These are phyloP conservation scores for Dendroctonus ponderosae DNA, from an alignment of 1,140 invertebrate species.

Conservation along the genomic window DNA sequence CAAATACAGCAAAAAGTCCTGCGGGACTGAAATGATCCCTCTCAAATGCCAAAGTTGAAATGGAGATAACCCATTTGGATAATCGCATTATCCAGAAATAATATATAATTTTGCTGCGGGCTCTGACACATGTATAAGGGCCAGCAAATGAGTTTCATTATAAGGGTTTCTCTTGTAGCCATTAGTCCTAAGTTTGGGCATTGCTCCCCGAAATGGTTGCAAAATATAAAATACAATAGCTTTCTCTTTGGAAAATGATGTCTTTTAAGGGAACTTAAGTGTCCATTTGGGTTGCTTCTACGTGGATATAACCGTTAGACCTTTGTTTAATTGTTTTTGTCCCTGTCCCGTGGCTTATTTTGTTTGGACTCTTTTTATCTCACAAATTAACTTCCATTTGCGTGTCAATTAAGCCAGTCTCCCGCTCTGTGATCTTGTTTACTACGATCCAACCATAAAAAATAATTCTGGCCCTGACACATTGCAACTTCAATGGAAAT, in stretches of 20 bases:
- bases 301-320: conserved; percentile 15
- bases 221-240: conserved; percentile 30
- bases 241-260: conserved; percentile 15
- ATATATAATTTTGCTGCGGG: conserved; percentile 21
- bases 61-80: conserved; percentile 1
- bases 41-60: too few relatives aligned
- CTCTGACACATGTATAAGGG: conserved; percentile 25
- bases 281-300: conserved; percentile 14
- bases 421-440: too few relatives aligned
- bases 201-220: conserved; percentile 18
- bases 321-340: conserved; percentile 21
- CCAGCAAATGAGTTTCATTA: conserved; percentile 28
- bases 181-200: conserved; percentile 26
- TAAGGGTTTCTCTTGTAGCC: conserved; percentile 23
- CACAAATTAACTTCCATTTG: conserved; percentile 9
- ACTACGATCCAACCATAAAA: too few relatives aligned
- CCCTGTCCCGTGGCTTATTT: conserved; percentile 6
- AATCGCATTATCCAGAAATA: conserved; percentile 21
- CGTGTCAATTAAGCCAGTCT: background rate
- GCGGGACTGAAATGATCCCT: too few relatives aligned
- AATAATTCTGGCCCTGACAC: too few relatives aligned
- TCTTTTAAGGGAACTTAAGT: conserved; percentile 24
- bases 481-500: too few relatives aligned
- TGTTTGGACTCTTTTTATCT: conserved; percentile 7
- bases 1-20: too few relatives aligned